Conservation (phyloP, 2,113 vertebrate genomes). For the Monarcha castaneiventris region DNA sequence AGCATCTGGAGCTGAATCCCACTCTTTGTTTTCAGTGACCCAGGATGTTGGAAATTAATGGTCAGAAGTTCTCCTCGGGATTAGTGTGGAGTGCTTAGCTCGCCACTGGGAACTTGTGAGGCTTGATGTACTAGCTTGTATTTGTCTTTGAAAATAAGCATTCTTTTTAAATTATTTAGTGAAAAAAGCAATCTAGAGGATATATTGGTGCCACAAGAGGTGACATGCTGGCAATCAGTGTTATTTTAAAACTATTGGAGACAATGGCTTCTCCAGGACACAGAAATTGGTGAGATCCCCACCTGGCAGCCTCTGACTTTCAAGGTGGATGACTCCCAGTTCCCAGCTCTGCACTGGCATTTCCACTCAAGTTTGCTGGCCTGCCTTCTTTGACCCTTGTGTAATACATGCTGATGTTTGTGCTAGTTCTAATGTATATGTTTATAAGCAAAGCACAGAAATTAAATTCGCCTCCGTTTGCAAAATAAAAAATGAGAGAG, state of each 20-base stretch:
- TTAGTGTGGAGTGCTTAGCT: neutral
- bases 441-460: neutral
- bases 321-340: neutral
- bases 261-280: neutral
- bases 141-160: neutral
- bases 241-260: neutral
- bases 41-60: neutral
- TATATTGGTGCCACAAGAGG: neutral
- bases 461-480: neutral
- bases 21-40: neutral
- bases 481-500: neutral
- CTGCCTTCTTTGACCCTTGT: neutral
- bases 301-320: neutral
- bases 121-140: neutral
- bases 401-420: neutral
- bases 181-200: neutral
- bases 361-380: neutral
- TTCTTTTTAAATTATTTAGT: neutral
- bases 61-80: neutral
- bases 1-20: neutral
- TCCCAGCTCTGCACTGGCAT: neutral
- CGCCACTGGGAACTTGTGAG: neutral
- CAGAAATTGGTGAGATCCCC: neutral
- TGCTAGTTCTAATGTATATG: neutral
- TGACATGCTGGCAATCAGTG: neutral